Percentiles rank a stretch among this genome's conserved stretches.
Conservation (phyloP, 1,140 invertebrate genomes). For the Diplogasteroides magnus region DNA sequence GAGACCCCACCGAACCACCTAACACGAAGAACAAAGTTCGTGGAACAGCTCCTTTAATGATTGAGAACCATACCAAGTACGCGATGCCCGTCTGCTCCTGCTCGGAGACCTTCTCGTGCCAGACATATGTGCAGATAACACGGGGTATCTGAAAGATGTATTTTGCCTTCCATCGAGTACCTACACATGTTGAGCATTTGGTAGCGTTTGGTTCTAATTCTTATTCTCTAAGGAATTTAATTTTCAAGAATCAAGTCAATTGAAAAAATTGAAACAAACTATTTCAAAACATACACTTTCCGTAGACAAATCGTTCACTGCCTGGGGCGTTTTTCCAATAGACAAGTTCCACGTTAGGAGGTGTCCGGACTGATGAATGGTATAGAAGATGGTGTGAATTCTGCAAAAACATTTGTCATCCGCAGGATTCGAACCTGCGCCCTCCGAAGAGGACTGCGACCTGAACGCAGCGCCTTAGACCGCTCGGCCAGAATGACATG, state of each 20-base stretch:
- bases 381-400: not conserved
- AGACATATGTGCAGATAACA: not conserved
- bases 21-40: too few species aligned
- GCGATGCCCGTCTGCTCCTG: not conserved
- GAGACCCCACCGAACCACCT: too few species aligned
- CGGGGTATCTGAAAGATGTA: not conserved
- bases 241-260: too few species aligned
- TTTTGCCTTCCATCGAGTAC: too few species aligned
- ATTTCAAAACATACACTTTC: not conserved
- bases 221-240: too few species aligned
- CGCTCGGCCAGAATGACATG: constrained; percentile 82
- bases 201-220: too few species aligned
- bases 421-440: constrained; percentile 83
- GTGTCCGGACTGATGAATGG: not conserved
- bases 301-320: not conserved
- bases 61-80: not conserved
- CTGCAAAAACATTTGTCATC: too few species aligned
- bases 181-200: too few species aligned
- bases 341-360: not conserved
- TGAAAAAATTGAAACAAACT: too few species aligned
- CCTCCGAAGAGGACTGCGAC: constrained; percentile 80
- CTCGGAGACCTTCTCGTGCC: not conserved
- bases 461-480: constrained; percentile 88
- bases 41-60: too few species aligned
- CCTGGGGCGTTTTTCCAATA: not conserved